Percentiles rank a stretch among this genome's conserved stretches.
Evolutionary conservation across 1,140 invertebrate genomes (phyloP).

Genomic region (Tribolium castaneum): DNA sequence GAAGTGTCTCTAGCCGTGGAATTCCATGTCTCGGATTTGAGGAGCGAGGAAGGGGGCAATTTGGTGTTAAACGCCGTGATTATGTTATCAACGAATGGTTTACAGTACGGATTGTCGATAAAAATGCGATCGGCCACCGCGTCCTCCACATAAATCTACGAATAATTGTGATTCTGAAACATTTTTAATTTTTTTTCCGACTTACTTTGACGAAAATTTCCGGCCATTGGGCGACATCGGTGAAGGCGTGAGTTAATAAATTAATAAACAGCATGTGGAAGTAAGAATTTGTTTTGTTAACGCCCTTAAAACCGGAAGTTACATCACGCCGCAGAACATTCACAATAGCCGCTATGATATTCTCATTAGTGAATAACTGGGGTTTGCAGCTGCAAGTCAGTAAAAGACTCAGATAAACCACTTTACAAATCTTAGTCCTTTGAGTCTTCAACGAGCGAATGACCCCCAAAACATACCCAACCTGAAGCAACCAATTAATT

Average conservation of each 20-base stretch:
- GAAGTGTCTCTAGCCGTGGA: constrained; percentile 66
- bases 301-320: constrained; percentile 75
- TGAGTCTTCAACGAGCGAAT: constrained; percentile 75
- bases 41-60: constrained; percentile 72
- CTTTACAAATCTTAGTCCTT: constrained; percentile 82
- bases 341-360: constrained; percentile 82
- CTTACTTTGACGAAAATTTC: constrained; percentile 80
- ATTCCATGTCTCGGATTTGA: constrained; percentile 71
- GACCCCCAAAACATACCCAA: constrained; percentile 68
- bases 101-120: constrained; percentile 93
- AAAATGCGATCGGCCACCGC: constrained; percentile 91
- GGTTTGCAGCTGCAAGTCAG: constrained; percentile 86
- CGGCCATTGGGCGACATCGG: constrained; percentile 82
- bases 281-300: constrained; percentile 81
- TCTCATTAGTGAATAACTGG: constrained; percentile 82
- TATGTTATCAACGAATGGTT: constrained; percentile 93
- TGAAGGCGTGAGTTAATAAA: constrained; percentile 84
- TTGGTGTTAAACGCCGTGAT: constrained; percentile 89
- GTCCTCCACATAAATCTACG: constrained; percentile 93
- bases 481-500: constrained; percentile 55
- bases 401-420: constrained; percentile 81
- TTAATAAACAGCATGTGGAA: constrained; percentile 89
- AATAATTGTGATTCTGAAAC: constrained; percentile 10
- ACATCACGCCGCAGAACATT: constrained; percentile 85
- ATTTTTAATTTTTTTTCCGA: neutral